A percentile compares a stretch with the other conserved stretches of the same genome.
Conservation (phyloP, 2,797 vertebrate genomes). For the Malacoctenus gilli region DNA sequence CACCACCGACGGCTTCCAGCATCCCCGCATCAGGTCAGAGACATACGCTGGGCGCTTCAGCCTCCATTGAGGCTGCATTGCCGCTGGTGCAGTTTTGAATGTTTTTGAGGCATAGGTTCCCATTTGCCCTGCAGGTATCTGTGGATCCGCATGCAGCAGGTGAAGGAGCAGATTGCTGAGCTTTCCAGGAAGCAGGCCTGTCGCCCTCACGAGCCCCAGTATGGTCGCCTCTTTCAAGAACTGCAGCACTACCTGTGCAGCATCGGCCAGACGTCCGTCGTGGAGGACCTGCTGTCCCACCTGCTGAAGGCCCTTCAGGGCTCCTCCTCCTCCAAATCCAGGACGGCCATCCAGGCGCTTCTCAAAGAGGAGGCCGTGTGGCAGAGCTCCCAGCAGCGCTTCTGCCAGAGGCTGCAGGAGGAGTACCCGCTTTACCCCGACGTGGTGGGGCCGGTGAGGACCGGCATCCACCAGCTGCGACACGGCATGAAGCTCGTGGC, state of each 20-base stretch:
- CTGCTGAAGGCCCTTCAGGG: constrained; percentile 81
- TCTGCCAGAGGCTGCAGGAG: constrained; percentile 85
- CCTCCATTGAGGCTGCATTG: no score
- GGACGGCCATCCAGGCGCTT: constrained; percentile 80
- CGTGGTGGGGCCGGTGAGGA: constrained; percentile 82
- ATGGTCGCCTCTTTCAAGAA: constrained; percentile 89
- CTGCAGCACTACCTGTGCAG: constrained; percentile 90
- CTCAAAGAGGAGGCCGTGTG: constrained; percentile 92
- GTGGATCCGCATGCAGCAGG: constrained; percentile 86
- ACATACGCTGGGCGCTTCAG: no score
- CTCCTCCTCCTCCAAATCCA: constrained; percentile 75
- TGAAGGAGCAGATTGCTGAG: constrained; percentile 85
- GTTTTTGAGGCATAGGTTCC: no score
- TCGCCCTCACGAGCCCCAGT: constrained; percentile 84
- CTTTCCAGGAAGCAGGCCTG: constrained; percentile 93
- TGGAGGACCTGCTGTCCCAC: constrained; percentile 87
- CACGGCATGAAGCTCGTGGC: constrained; percentile 94
- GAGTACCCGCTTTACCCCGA: constrained; percentile 90
- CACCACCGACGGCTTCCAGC: constrained; percentile 82
- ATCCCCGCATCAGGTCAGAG: constrained; percentile 90
- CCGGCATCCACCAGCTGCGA: constrained; percentile 89
- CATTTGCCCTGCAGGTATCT: constrained; percentile 81
- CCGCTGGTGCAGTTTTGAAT: no score
- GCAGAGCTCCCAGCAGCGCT: constrained; percentile 93
- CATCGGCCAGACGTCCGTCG: constrained; percentile 82